Evolutionary conservation across 2,888 invertebrate species (phyloP).

Genomic region (Euphydryas editha): DNA sequence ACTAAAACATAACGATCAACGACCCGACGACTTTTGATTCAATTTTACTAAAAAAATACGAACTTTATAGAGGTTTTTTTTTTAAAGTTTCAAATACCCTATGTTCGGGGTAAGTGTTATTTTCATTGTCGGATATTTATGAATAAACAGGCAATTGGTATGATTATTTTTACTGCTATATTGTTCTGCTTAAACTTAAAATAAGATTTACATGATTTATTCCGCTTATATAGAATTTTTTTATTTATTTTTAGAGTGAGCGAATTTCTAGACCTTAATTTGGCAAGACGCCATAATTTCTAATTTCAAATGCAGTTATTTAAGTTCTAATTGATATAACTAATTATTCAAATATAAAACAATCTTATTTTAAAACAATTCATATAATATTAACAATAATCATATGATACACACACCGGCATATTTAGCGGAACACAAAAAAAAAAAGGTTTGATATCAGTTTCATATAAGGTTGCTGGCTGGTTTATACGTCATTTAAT

Average conservation of each 20-base stretch:
- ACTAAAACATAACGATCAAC: conserved; percentile 82
- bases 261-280: conserved; percentile 48
- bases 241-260: conserved; percentile 44
- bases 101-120: not conserved
- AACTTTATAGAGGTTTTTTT: not conserved
- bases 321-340: conserved; percentile 14
- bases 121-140: no score
- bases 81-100: not conserved
- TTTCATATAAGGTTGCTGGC: no score
- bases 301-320: conserved; percentile 42
- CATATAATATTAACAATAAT: no score
- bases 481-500: no score
- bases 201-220: not conserved
- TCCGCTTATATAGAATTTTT: conserved; percentile 3
- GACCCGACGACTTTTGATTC: conserved; percentile 62
- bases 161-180: not conserved
- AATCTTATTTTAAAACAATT: no score
- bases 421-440: no score
- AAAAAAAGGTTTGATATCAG: no score
- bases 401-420: no score
- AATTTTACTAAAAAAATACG: conserved; percentile 7
- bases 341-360: conserved; percentile 35
- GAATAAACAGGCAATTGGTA: no score
- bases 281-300: conserved; percentile 45
- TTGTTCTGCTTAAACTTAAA: not conserved